A percentile compares a stretch with the other conserved stretches of the same genome.
Conservation (phyloP, 2,113 vertebrate species). For the Cephalopholis sonnerati region DNA sequence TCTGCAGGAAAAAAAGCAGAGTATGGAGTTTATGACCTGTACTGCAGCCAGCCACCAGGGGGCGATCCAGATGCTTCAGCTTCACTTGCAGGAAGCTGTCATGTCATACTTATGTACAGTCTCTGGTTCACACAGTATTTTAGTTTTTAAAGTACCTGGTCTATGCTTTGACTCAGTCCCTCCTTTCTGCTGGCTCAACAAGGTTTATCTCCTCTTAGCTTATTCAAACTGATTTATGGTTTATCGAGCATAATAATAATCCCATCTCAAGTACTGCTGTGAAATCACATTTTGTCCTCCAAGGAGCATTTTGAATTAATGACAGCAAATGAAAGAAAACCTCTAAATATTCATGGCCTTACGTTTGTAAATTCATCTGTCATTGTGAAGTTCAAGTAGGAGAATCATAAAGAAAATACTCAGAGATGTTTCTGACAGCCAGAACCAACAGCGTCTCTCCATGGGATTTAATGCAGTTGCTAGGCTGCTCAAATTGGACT, state of each 20-base stretch:
- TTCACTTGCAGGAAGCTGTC: too few relatives aligned
- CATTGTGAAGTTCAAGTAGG: not conserved
- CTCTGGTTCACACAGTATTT: not conserved
- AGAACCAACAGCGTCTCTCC: slow-evolving; percentile 3
- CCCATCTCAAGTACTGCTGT: not conserved
- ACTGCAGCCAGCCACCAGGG: too few relatives aligned
- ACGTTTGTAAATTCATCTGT: not conserved
- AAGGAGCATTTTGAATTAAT: not conserved
- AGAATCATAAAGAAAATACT: not conserved
- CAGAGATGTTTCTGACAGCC: not conserved
- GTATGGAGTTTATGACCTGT: too few relatives aligned
- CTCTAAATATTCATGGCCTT: not conserved
- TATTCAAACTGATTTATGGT: not conserved
- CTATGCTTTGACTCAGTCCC: too few relatives aligned
- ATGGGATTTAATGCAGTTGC: slow-evolving; percentile 18
- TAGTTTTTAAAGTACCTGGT: not conserved
- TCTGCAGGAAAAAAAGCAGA: too few relatives aligned
- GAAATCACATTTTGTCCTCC: not conserved
- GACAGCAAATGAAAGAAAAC: not conserved
- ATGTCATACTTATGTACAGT: too few relatives aligned
- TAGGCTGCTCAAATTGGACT: slow-evolving; percentile 19
- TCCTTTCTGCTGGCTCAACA: not conserved
- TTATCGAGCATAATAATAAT: not conserved
- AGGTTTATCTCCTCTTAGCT: not conserved
- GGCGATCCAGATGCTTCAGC: too few relatives aligned